phyloP scores from a whole-genome alignment of 1,140 invertebrate genomes.

The Cyclargus thomasi region DNA sequence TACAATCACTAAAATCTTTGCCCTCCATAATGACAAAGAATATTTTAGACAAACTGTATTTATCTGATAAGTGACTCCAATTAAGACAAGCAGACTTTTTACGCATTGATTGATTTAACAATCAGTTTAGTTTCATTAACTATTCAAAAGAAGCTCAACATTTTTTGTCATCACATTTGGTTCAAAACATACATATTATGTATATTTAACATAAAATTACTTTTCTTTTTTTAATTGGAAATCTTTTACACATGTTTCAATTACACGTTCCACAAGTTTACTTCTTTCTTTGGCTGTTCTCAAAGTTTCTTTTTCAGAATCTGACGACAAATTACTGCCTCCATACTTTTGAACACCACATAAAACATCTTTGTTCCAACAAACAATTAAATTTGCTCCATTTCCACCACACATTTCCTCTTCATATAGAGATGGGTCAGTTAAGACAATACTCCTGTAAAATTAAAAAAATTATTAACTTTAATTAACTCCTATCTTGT shows the following conservation, averaged over 20 bases:
- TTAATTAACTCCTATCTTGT: too few relatives aligned
- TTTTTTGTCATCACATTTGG: too few relatives aligned
- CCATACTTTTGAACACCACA: slow-evolving; percentile 63
- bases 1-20: too few relatives aligned
- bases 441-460: slow-evolving; percentile 49
- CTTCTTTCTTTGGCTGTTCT: slow-evolving; percentile 52
- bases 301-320: slow-evolving; percentile 50
- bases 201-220: slow-evolving; percentile 14
- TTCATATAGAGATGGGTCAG: slow-evolving; percentile 62
- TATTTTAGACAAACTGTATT: too few relatives aligned
- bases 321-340: slow-evolving; percentile 47
- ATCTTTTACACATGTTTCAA: slow-evolving; percentile 52
- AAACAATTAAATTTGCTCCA: slow-evolving; percentile 57
- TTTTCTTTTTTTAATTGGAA: slow-evolving; percentile 32
- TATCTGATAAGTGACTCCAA: too few relatives aligned
- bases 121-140: too few relatives aligned
- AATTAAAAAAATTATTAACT: neutral
- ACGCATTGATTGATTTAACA: too few relatives aligned
- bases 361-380: slow-evolving; percentile 51
- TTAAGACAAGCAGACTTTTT: too few relatives aligned
- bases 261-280: slow-evolving; percentile 48
- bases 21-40: too few relatives aligned
- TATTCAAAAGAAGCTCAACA: too few relatives aligned
- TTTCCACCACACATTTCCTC: slow-evolving; percentile 65
- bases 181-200: too few relatives aligned